Evolutionary conservation across 2,888 invertebrate genomes (phyloP).

Genomic region (Toxonevra muliebris): DNA sequence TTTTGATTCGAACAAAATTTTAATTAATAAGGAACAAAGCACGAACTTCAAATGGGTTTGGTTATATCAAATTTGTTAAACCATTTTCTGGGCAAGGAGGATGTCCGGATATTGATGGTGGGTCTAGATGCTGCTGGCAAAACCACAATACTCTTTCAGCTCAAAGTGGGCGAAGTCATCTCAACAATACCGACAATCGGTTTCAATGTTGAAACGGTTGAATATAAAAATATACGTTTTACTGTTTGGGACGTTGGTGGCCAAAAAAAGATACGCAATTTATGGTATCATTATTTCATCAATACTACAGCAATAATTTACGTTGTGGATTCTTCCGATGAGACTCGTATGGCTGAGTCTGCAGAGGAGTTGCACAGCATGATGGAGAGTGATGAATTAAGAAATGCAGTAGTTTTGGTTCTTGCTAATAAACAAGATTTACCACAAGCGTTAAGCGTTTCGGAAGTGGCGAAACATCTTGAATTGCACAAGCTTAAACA

Average conservation of each 20-base stretch:
- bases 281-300: constrained; percentile 56
- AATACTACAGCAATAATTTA: constrained; percentile 53
- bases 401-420: constrained; percentile 48
- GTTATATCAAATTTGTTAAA: constrained; percentile 48
- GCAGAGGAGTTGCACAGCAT: constrained; percentile 48
- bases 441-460: constrained; percentile 45
- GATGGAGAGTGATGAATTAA: constrained; percentile 46
- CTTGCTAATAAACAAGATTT: constrained; percentile 58
- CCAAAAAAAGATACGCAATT: constrained; percentile 50
- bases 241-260: constrained; percentile 60
- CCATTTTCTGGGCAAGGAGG: constrained; percentile 46
- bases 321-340: constrained; percentile 54
- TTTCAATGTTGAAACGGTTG: constrained; percentile 56
- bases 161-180: constrained; percentile 52
- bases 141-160: constrained; percentile 55
- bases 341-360: constrained; percentile 45
- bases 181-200: constrained; percentile 57
- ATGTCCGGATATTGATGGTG: constrained; percentile 54
- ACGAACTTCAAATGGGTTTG: constrained; percentile 43
- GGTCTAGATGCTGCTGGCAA: constrained; percentile 60
- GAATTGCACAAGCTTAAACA: constrained; percentile 42
- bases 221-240: constrained; percentile 54
- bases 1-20: too few species aligned
- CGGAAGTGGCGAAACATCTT: constrained; percentile 41
- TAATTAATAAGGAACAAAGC: too few species aligned